Percentiles rank a stretch among this genome's conserved stretches.
Evolutionary conservation across 2,797 vertebrate species (phyloP).

Genomic region (Craterocephalus amniculus): DNA sequence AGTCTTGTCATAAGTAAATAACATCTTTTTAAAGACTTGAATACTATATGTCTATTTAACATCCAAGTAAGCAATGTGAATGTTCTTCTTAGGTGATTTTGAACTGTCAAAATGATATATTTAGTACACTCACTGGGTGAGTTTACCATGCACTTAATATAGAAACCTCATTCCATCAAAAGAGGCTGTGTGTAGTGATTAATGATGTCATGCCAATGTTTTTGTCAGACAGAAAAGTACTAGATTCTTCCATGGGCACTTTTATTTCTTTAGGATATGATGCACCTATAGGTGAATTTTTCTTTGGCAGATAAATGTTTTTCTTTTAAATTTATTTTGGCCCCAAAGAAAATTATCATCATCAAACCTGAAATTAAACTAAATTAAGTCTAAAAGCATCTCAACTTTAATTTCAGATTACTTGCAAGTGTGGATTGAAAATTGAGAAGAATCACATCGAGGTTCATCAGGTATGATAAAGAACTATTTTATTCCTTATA

Average conservation of each 20-base stretch:
- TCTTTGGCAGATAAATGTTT: neutral
- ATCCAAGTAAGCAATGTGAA: too few species aligned
- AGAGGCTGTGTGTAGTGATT: neutral
- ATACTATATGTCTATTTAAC: neutral
- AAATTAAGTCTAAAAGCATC: neutral
- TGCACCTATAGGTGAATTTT: too few species aligned
- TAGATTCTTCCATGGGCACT: neutral
- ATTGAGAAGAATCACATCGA: slow-evolving; percentile 88
- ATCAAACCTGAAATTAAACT: neutral
- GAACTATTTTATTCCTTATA: neutral
- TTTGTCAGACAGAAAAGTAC: neutral
- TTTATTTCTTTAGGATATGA: too few species aligned
- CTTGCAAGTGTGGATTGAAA: slow-evolving; percentile 92
- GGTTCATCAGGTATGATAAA: slow-evolving; percentile 86
- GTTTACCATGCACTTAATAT: neutral
- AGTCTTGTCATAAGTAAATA: neutral
- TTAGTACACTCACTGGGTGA: neutral
- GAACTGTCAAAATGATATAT: neutral
- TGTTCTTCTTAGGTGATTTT: neutral
- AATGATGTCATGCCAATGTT: neutral
- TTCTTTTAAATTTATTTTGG: too few species aligned
- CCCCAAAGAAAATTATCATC: neutral
- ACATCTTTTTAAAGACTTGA: neutral
- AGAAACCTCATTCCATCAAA: neutral
- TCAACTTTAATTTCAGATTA: slow-evolving; percentile 82